These are phyloP conservation scores for Acanthaster planci DNA, from an alignment of 35 echinoderm and acorn worm species.

Conservation along the genomic window DNA sequence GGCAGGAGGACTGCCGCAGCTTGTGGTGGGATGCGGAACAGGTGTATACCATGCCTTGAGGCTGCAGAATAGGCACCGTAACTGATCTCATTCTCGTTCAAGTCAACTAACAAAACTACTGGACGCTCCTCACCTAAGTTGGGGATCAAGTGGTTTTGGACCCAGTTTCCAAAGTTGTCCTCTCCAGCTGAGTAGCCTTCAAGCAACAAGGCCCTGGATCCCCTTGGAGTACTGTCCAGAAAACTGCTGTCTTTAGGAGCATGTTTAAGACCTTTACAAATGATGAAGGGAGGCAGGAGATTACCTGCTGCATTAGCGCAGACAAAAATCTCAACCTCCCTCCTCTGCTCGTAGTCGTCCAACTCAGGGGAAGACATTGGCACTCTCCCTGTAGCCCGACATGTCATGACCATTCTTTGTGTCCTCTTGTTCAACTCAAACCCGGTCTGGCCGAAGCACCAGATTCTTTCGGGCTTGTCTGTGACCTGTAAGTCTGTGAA, in stretches of 20 bases:
- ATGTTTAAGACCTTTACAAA: conserved; percentile 44
- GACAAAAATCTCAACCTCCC: conserved; percentile 38
- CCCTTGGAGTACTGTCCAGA: conserved; percentile 30
- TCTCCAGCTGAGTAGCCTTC: not conserved
- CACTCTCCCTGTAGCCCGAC: not conserved
- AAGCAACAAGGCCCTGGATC: conserved; percentile 19
- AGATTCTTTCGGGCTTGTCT: conserved; percentile 50
- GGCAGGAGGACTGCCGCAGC: conserved; percentile 38
- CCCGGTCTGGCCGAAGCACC: conserved; percentile 37
- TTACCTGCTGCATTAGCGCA: conserved; percentile 56
- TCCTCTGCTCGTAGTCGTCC: not conserved
- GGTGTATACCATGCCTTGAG: conserved; percentile 49
- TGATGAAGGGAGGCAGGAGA: conserved; percentile 49
- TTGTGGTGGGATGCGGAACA: conserved; percentile 45
- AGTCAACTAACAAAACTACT: conserved; percentile 47
- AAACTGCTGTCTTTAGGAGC: conserved; percentile 38
- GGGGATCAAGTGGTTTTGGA: conserved; percentile 53
- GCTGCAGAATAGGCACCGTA: conserved; percentile 55
- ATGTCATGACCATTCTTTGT: not conserved
- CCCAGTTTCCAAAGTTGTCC: conserved; percentile 48
- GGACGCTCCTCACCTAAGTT: conserved; percentile 53
- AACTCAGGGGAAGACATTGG: not conserved
- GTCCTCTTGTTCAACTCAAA: conserved; percentile 22
- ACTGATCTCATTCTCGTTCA: conserved; percentile 48
- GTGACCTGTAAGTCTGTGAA: conserved; percentile 24